Evolutionary conservation across 2,113 vertebrate genomes (phyloP), one percentile per base, ranked within the genome.

Genomic region (Odontophorus gujanensis): DNA sequence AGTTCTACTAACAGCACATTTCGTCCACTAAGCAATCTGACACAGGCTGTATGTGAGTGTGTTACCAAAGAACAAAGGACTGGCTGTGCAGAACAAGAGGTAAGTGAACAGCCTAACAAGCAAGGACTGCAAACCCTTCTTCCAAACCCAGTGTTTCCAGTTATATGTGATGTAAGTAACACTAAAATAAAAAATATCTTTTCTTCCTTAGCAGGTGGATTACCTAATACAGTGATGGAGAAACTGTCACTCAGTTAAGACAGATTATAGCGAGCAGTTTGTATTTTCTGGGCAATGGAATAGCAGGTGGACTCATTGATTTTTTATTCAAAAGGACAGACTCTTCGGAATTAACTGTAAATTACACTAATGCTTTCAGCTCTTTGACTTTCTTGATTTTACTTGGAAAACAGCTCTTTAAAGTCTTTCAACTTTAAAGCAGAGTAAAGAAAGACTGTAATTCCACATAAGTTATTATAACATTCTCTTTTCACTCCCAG

Each of bases 251-350:
- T 89, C 83, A 86, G 32, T 28, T 95, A 84, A 45, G 86, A 94
- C 79, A 69, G 69, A 86, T 92, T 65, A 55, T 14, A 32, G 24
- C 22, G 21, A 85, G 18, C 11, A 77, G 12, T 20, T 78, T 72
- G 8, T 53, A 25, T 28, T 77, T 84, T 55, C 40, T 67, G 38
- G 50, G 65, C 85, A 71, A 61, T 55, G 67, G 19, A 62, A 21
- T 57, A 93, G 92, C 75, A 96, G 94, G 93, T 96, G 83, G 82
- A 75, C 40, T 53, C 36, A 45, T 87, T 94, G 87, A 74, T 77
- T 94, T 90, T 92, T 86, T 51, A 45, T 77, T 65, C 43, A 71
- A 62, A 26, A 45, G 38, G 14, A 87, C 30, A 89, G 90, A 25
- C 72, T 95, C 63, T 43, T 91, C 73, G 40, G 65, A 94, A 89